Evolutionary conservation across 2,113 vertebrate species (phyloP), one percentile per base, ranked within the genome.

Genomic region (Sigmodon hispidus): DNA sequence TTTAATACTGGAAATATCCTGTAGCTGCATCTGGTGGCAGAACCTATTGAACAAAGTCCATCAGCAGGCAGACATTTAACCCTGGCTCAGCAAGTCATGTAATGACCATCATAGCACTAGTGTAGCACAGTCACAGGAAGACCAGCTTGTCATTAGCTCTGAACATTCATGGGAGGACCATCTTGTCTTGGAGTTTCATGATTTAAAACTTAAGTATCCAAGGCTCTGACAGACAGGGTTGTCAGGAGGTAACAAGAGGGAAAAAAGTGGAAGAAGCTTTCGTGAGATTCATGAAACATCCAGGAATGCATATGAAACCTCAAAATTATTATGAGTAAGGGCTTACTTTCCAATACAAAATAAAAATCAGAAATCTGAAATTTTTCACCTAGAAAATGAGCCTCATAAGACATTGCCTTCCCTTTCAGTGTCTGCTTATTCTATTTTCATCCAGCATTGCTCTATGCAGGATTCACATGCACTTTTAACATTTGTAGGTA

Each of bases 241-340:
- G 16, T 19, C 19, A 19, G 59, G 21, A 61, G 52, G 16, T 31
- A 34, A 11, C 16, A 79, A 19, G 29, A 52, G 9, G 16, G 1
- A 87, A 57, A 92, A 45, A 1, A 43, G 22, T 2, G 90, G 96
- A 89, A 94, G 96, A 81, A 96, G 52, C 43, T 96, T 65, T 96
- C 75, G 83, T 81, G 52, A 69, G 76, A 91, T 89, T 96, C 96
- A 88, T 43, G 97, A 93, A 98, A 97, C 45, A 72, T 96, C 84
- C 95, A 95, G 84, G 92, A 97, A 96, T 85, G 81, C 77, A 94
- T 88, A 77, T 73, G 97, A 94, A 94, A 73, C 81, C 94, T 76
- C 73, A 97, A 52, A 85, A 88, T 94, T 98, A 97, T 2, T 98
- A 98, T 98, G 96, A 98, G 87, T 65, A 96, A 57, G 36, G 97